Base-by-base conservation (phyloP, 2,888 invertebrate species). In the Stenchaetothrips biformis region DNA sequence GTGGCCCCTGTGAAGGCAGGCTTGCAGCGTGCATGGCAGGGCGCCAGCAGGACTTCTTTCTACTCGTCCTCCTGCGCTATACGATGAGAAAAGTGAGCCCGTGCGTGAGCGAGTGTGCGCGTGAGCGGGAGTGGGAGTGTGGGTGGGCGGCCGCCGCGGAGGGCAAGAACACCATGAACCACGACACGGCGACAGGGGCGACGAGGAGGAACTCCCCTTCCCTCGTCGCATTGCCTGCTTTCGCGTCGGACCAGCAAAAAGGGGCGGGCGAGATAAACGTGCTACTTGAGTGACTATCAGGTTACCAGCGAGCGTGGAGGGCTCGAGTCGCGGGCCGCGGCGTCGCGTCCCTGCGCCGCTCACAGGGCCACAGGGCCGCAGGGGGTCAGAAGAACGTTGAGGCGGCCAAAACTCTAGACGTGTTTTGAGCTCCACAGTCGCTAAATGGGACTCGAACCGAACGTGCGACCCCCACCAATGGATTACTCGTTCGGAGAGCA, bases 201-300 rank as follows among this genome's bases (percentile, higher is more conserved):
- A 53, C 53, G 13, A 53, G 18, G 53, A 53, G 13, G 53, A 37
- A 37, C 37, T 13, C 53, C 13, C 13, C 53, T 18, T 53, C 6
- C 13, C 53, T 53, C 53, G 7, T n/a, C 7, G 16, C 62, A n/a
- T n/a, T n/a, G 7, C n/a, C 62, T 62, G n/a, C n/a, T n/a, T 16
- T 6, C 25, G 67, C 25, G 67, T 25, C 53, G 53, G 53, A 13
- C 16, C 53, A 13, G 37, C 37, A 37, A 37, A 37, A 37, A 37
- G 37, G 37, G 37, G 37, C 2, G 25, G 25, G 67, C 67, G 37
- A 21, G 67, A 74, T 74, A 74, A 74, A 74, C 67, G 67, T 25
- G 67, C 67, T 74, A 74, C 67, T 25, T 74, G 67, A 74, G 67
- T 74, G 67, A 74, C 67, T 74, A 74, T 74, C 67, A 21, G 67